Conservation (phyloP, 2,797 vertebrate species). For the Microctenopoma steveboyesi region DNA sequence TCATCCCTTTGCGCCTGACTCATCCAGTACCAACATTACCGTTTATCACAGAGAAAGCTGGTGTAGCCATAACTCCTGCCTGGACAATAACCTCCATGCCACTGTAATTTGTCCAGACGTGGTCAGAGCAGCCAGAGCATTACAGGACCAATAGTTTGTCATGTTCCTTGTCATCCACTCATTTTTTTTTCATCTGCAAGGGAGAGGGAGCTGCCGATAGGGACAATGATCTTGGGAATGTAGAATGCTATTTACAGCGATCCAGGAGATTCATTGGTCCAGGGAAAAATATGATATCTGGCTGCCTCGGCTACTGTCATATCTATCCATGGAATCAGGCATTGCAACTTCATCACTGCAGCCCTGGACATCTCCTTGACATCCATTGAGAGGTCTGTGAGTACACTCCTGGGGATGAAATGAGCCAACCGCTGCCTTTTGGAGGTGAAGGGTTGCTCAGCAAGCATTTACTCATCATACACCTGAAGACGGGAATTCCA, state of each 20-base stretch:
- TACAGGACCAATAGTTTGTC: conserved; percentile 66
- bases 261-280: conserved; percentile 72
- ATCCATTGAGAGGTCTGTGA: conserved; percentile 35
- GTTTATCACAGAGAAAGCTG: conserved; percentile 59
- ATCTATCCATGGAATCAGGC: conserved; percentile 77
- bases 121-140: conserved; percentile 55
- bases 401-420: conserved; percentile 79
- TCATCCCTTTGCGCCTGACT: conserved; percentile 43
- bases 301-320: conserved; percentile 64
- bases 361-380: conserved; percentile 49
- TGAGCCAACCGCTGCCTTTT: conserved; percentile 84
- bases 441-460: conserved; percentile 82
- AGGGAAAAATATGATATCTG: conserved; percentile 82
- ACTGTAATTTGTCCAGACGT: conserved; percentile 70
- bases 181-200: conserved; percentile 75
- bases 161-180: conserved; percentile 60
- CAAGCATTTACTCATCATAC: conserved; percentile 36
- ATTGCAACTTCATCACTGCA: conserved; percentile 76
- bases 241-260: conserved; percentile 78
- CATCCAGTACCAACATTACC: conserved; percentile 42
- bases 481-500: conserved; percentile 39
- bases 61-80: conserved; percentile 67
- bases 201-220: conserved; percentile 59
- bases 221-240: conserved; percentile 55
- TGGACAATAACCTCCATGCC: conserved; percentile 71